Conservation (phyloP, 2,888 invertebrate genomes). For the Drosophila subsilvestris region DNA sequence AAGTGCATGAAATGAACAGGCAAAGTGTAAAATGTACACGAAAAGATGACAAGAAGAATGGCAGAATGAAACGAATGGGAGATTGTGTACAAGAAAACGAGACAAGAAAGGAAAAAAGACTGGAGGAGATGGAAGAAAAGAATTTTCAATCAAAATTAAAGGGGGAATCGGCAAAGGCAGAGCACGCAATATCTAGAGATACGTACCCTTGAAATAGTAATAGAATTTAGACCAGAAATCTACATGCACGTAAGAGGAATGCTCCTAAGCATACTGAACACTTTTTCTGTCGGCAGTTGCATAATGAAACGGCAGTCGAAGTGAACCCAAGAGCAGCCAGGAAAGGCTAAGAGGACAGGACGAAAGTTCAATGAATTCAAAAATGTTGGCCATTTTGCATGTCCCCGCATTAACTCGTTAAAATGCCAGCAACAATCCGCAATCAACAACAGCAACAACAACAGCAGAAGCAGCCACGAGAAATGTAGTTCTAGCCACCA, state of each 20-base stretch:
- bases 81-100: no score
- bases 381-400: conserved; percentile 77
- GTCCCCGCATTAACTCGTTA: conserved; percentile 81
- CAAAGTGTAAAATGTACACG: conserved; percentile 67
- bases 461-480: conserved; percentile 21
- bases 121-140: conserved; percentile 55
- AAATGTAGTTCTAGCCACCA: conserved; percentile 51
- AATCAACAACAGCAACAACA: conserved; percentile 32
- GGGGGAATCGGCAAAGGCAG: no score
- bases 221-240: no score
- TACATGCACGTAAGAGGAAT: not conserved
- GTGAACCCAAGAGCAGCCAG: not conserved
- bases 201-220: no score
- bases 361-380: conserved; percentile 79
- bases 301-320: conserved; percentile 1
- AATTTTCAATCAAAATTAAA: conserved; percentile 32
- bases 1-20: conserved; percentile 65
- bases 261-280: no score
- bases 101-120: conserved; percentile 40
- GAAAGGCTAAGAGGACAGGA: conserved; percentile 19
- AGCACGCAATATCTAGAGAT: no score
- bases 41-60: conserved; percentile 52
- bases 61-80: conserved; percentile 6
- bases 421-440: conserved; percentile 63
- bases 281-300: not conserved